Conservation (phyloP, 2,113 vertebrate species). For the Himantopus leucocephalus region DNA sequence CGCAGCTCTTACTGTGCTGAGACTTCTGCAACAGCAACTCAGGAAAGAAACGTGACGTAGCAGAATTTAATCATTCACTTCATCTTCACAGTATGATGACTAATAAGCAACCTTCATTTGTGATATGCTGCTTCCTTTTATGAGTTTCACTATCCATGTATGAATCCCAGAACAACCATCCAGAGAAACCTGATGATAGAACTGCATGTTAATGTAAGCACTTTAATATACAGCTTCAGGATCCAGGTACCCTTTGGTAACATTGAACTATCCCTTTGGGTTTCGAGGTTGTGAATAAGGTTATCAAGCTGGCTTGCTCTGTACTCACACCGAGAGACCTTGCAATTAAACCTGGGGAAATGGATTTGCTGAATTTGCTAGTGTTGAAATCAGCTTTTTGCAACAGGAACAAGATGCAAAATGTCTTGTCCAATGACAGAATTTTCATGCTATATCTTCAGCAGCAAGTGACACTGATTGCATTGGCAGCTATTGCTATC, state of each 20-base stretch:
- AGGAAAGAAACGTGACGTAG: background rate
- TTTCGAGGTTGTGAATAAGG: conserved; percentile 33
- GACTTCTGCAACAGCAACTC: background rate
- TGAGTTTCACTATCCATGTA: background rate
- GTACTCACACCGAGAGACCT: background rate
- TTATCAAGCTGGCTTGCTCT: background rate
- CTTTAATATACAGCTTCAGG: background rate
- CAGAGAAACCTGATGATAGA: background rate
- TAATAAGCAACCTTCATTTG: conserved; percentile 7
- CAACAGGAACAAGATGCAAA: background rate
- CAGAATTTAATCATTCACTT: background rate
- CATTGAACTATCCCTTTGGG: background rate
- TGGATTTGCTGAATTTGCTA: background rate
- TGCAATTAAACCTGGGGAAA: conserved; percentile 14
- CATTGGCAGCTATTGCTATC: conserved; percentile 39
- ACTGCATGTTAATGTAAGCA: background rate
- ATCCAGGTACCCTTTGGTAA: background rate
- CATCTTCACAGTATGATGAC: background rate
- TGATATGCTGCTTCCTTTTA: background rate
- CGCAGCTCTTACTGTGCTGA: background rate
- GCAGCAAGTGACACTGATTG: conserved; percentile 2
- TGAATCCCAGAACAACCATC: conserved; percentile 12
- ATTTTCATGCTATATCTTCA: conserved; percentile 29
- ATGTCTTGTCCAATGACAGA: conserved; percentile 26
- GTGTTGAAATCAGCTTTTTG: background rate